Evolutionary conservation across 2,888 invertebrate species (phyloP).

Genomic region (Aplocera efformata): DNA sequence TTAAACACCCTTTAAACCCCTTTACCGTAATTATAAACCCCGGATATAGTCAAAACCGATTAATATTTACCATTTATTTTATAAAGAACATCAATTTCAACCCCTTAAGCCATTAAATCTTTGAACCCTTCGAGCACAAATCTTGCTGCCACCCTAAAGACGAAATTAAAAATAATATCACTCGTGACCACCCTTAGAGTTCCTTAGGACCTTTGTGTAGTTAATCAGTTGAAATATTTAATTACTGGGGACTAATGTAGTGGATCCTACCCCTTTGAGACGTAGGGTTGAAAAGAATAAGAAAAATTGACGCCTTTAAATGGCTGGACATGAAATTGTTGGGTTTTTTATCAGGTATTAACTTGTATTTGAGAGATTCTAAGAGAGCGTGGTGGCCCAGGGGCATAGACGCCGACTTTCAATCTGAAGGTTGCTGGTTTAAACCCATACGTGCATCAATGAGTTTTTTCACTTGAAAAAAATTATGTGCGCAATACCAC

Average conservation of each 20-base stretch:
- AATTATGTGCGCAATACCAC: no score
- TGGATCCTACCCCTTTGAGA: slow-evolving; percentile 44
- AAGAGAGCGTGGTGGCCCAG: no score
- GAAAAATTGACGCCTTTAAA: slow-evolving; percentile 24
- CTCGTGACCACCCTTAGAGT: slow-evolving; percentile 53
- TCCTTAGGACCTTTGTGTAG: slow-evolving; percentile 58
- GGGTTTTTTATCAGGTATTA: slow-evolving; percentile 14
- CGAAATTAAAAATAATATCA: slow-evolving; percentile 73
- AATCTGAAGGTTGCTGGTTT: no score
- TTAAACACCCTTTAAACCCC: slow-evolving; percentile 8
- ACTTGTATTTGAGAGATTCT: background rate
- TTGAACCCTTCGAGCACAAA: slow-evolving; percentile 56
- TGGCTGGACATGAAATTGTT: slow-evolving; percentile 20
- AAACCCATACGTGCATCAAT: no score
- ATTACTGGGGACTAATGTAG: slow-evolving; percentile 59
- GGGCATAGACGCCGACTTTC: no score
- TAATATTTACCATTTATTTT: slow-evolving; percentile 62
- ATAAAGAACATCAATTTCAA: slow-evolving; percentile 50
- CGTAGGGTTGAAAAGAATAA: slow-evolving; percentile 23
- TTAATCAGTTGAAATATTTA: slow-evolving; percentile 79
- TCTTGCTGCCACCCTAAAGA: slow-evolving; percentile 50
- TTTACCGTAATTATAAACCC: slow-evolving; percentile 23
- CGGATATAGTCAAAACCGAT: slow-evolving; percentile 53
- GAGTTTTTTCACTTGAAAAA: no score
- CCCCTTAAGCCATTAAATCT: slow-evolving; percentile 57